Evolutionary conservation across 2,888 invertebrate genomes (phyloP).

Genomic region (Apamea crenata): DNA sequence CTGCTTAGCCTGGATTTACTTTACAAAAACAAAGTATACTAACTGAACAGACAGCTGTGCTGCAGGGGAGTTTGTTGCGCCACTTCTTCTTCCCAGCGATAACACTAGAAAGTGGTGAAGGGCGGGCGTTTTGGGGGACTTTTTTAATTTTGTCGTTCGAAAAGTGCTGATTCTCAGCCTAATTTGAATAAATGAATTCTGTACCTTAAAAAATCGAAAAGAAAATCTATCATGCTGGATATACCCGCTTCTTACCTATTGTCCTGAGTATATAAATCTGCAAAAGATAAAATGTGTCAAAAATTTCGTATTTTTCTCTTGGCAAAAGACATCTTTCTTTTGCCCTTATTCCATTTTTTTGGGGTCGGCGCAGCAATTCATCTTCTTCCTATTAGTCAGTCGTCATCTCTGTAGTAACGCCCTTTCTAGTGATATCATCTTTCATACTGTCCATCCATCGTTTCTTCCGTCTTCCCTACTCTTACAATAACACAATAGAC

Average conservation of each 20-base stretch:
- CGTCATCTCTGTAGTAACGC: background rate
- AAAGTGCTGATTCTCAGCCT: too few relatives aligned
- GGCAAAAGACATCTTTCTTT: background rate
- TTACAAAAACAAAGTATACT: background rate
- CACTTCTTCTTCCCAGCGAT: too few relatives aligned
- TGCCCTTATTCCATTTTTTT: background rate
- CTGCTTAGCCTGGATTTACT: background rate
- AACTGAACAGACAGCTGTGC: too few relatives aligned
- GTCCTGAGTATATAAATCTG: background rate
- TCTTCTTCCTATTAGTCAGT: background rate
- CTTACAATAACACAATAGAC: background rate
- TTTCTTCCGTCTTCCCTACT: background rate
- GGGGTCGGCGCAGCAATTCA: background rate
- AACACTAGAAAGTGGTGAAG: too few relatives aligned
- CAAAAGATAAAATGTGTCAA: background rate
- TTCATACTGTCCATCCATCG: too few relatives aligned
- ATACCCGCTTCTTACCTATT: background rate
- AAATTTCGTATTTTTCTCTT: background rate
- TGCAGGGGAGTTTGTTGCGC: too few relatives aligned
- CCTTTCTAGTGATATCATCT: background rate
- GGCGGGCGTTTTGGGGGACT: too few relatives aligned
- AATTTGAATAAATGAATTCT: too few relatives aligned
- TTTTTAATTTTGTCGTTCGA: too few relatives aligned
- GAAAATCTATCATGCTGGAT: background rate
- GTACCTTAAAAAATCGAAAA: background rate